phyloP scores from a whole-genome alignment of 2,797 vertebrate genomes.

The Pempheris klunzingeri region DNA sequence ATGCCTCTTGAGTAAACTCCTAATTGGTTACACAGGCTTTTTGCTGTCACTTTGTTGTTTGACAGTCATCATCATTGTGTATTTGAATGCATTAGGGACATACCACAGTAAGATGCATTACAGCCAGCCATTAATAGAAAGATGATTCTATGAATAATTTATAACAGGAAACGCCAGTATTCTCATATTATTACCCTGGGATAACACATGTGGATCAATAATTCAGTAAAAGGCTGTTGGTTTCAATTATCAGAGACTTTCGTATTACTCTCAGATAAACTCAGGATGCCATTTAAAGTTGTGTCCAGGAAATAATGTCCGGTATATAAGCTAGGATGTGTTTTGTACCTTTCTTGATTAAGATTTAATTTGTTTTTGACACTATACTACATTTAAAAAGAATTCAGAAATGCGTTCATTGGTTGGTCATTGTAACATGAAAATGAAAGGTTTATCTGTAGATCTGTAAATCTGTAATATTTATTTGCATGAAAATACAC shows the following conservation, averaged over 20 bases:
- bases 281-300: slow-evolving; percentile 23
- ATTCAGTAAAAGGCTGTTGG: slow-evolving; percentile 57
- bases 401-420: not conserved
- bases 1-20: slow-evolving; percentile 8
- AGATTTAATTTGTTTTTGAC: not conserved
- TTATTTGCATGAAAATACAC: not conserved
- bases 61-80: slow-evolving; percentile 20
- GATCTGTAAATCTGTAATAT: not conserved
- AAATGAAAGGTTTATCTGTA: not conserved
- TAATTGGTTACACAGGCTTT: not conserved
- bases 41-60: not conserved
- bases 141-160: slow-evolving; percentile 73
- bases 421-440: not conserved
- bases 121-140: slow-evolving; percentile 58
- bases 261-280: slow-evolving; percentile 34
- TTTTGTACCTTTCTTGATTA: not conserved
- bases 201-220: slow-evolving; percentile 66
- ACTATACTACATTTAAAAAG: not conserved
- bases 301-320: slow-evolving; percentile 31
- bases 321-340: not conserved
- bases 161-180: slow-evolving; percentile 58
- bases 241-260: slow-evolving; percentile 51
- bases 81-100: slow-evolving; percentile 37
- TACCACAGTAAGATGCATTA: slow-evolving; percentile 58
- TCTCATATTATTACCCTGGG: slow-evolving; percentile 51